Conservation (phyloP, 2,113 vertebrate genomes). For the Rhea pennata region DNA sequence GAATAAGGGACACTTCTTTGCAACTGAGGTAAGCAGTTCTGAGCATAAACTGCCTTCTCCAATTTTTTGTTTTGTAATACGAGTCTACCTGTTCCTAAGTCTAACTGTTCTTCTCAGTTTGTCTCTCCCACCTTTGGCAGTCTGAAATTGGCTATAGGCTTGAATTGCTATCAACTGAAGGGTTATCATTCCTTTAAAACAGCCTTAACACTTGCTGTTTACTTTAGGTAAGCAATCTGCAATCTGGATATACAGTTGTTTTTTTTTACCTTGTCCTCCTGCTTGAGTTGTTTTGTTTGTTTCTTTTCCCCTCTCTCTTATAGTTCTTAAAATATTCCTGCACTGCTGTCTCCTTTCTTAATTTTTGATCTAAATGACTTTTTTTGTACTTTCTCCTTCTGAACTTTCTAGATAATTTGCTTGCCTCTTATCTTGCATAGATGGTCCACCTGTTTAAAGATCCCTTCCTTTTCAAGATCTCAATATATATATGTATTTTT, state of each 20-base stretch:
- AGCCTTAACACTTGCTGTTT: neutral
- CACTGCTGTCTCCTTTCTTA: neutral
- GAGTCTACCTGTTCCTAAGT: neutral
- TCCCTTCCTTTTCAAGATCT: slow-evolving; percentile 26
- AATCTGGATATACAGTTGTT: neutral
- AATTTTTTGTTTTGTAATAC: neutral
- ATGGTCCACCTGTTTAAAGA: neutral
- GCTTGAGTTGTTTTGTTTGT: neutral
- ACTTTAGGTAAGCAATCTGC: neutral
- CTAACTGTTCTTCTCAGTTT: neutral
- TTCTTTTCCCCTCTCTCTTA: neutral
- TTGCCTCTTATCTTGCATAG: neutral
- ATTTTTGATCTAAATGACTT: neutral
- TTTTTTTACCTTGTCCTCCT: neutral
- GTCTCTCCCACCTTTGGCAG: neutral
- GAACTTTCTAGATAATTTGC: slow-evolving; percentile 43
- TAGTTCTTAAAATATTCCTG: neutral
- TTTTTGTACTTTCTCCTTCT: neutral
- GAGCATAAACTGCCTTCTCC: neutral
- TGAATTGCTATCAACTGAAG: neutral
- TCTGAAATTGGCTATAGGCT: neutral
- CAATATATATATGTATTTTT: neutral
- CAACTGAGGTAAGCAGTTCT: neutral
- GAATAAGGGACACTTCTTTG: neutral
- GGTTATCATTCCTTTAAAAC: neutral